Base-by-base conservation (phyloP, 2,113 vertebrate species). In the Sturnus vulgaris region DNA sequence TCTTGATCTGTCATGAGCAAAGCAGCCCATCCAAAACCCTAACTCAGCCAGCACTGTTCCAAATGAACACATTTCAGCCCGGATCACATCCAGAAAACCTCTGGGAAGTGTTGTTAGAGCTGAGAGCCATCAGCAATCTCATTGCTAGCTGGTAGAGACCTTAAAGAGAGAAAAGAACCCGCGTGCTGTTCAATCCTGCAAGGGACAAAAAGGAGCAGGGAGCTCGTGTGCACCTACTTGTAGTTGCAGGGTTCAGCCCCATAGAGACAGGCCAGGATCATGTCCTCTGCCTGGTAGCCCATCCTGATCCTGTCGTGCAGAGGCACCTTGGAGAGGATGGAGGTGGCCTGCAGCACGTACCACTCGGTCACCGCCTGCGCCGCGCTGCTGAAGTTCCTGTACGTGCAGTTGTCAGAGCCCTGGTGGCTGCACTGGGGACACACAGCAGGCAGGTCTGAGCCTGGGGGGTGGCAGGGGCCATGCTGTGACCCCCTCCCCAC, bases 341-440 rank as follows among this genome's bases (percentile, higher is more conserved):
- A 98, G 72, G 98, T 98, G 93, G 97, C 97, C 96, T 98, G 98
- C 66, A 98, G 96, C 37, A 91, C 20, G 86, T 98, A 98, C 98
- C 98, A 98, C 94, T 98, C 98, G 0, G 61, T 97, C 91, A 98
- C 96, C 0, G 98, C 98, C 96, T 97, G 98, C 4, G 98, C 96
- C 1, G 97, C 97, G 2, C 98, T 98, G 85, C 76, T 98, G 97
- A 98, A 98, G 95, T 98, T 98, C 59, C 96, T 61, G 95, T 98
- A 98, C 5, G 88, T 94, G 94, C 98, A 98, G 53, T 87, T 49
- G 2, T 93, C 91, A 3, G 93, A 64, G 73, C 96, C 94, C 2
- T 88, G 94, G 1, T 71, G 75, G 57, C 96, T 96, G 95, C 98
- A 98, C 98, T 98, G 97, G 9, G 68, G 94, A 53, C 61, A 73